These are phyloP conservation scores for Pollenia amentaria DNA, from an alignment of 2,888 invertebrate genomes.

Conservation along the genomic window DNA sequence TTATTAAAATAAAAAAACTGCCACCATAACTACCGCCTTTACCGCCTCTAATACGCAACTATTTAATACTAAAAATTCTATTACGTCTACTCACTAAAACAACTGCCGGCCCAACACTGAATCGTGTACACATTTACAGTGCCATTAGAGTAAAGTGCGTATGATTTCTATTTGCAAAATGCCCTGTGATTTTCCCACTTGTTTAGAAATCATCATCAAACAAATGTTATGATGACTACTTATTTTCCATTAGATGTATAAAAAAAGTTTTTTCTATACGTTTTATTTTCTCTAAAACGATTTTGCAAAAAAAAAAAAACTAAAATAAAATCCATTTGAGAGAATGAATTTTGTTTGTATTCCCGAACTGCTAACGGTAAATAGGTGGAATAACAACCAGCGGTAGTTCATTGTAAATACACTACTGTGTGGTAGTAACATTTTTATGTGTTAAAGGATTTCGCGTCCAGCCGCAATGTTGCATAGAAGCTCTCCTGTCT, in stretches of 20 bases:
- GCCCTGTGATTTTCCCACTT: conserved; percentile 56
- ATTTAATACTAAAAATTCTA: neutral
- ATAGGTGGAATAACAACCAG: conserved; percentile 15
- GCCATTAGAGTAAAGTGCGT: conserved; percentile 55
- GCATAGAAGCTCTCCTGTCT: conserved; percentile 21
- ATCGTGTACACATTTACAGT: neutral
- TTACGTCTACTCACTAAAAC: neutral
- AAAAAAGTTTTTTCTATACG: neutral
- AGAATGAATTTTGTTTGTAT: conserved; percentile 26
- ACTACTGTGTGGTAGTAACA: conserved; percentile 6
- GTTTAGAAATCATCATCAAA: conserved; percentile 59
- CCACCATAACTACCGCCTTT: neutral
- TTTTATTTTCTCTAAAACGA: conserved; percentile 1
- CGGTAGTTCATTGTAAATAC: neutral
- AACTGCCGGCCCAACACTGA: neutral
- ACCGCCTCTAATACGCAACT: too few species aligned
- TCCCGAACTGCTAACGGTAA: conserved; percentile 8
- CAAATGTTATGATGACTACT: conserved; percentile 41
- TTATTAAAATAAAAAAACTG: conserved; percentile 44
- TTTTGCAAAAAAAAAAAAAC: neutral
- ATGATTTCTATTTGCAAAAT: conserved; percentile 61
- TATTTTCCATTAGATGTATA: conserved; percentile 54
- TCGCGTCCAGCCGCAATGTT: conserved; percentile 54
- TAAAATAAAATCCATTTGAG: conserved; percentile 20
- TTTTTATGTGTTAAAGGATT: conserved; percentile 22